A percentile compares a stretch with the other conserved stretches of the same genome.
phyloP scores from a whole-genome alignment of 2,113 vertebrate genomes.

The Erinaceus europaeus region DNA sequence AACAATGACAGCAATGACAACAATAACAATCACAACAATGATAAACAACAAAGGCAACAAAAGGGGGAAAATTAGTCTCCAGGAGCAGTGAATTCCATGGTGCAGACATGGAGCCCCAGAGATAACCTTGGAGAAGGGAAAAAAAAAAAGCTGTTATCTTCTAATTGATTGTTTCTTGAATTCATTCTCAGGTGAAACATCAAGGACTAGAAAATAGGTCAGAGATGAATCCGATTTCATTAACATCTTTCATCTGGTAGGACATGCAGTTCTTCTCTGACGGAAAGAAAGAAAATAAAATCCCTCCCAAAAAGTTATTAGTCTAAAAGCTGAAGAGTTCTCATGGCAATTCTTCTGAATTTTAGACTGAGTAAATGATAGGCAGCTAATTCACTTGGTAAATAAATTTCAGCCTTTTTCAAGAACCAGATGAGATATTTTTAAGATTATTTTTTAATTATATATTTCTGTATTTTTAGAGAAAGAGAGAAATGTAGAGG shows the following conservation, averaged over 20 bases:
- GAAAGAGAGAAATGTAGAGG: no score
- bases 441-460: no score
- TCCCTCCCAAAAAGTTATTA: conserved; percentile 53
- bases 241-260: conserved; percentile 44
- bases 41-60: no score
- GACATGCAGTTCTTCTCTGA: neutral
- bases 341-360: conserved; percentile 7
- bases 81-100: no score
- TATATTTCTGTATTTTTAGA: no score
- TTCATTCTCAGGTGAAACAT: conserved; percentile 41
- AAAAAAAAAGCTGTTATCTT: neutral
- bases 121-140: no score
- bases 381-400: neutral
- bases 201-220: neutral
- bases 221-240: conserved; percentile 6
- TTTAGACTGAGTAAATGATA: conserved; percentile 39
- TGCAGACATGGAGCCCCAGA: no score
- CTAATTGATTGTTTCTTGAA: neutral
- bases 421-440: conserved; percentile 18
- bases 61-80: no score
- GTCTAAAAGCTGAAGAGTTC: conserved; percentile 42
- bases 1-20: no score
- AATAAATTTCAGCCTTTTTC: conserved; percentile 25
- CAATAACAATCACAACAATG: no score
- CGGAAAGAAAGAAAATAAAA: neutral